Base-by-base conservation (phyloP, 2,888 invertebrate genomes). In the Standfussiana lucernea region DNA sequence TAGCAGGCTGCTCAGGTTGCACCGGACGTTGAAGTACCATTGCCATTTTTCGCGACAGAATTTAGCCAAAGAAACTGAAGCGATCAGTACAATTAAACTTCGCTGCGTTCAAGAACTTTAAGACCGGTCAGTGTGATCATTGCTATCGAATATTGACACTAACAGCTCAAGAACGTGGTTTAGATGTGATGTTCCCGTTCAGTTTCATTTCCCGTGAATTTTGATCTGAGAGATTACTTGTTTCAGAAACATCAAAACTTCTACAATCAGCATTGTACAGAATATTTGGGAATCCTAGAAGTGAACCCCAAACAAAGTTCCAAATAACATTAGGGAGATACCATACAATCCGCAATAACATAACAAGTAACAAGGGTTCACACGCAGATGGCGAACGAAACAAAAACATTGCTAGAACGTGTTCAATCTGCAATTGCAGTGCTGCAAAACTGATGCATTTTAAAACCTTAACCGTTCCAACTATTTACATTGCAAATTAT, bases 401-500 rank as follows among this genome's bases (percentile, higher is more conserved):
- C 70, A 71, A 65, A 80, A 71, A 79, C 84, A 80, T 80, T 37
- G 47, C 50, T 61, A 53, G 66, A 79, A 80, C 80, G 80, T 80
- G 80, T 84, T 66, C 80, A 77, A 80, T 80, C 84, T 80, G 59
- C 80, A 70, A 80, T 65, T 84, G 79, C 70, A 84, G 35, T 66
- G 66, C 65, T 66, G 80, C 70, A 66, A 79, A 79, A 78, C 79
- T 78, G 84, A 79, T 84, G 65, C 69, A 83, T 80, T 83, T 80
- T 78, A 75, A 78, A 78, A 78, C 53, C 64, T 82, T 56, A 75
- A 50, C 76, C 65, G 47, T 75, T 82, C 47, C 56, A 75, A 82
- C 82, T 59, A 79, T 79, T 78, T 82, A 82, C 82, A 79, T 75
- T 79, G 78, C 82, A 59, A 82, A 75, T 79, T 79, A 75, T 82